phyloP scores from a whole-genome alignment of 2,888 invertebrate genomes.

The Cheiracanthium punctorium region DNA sequence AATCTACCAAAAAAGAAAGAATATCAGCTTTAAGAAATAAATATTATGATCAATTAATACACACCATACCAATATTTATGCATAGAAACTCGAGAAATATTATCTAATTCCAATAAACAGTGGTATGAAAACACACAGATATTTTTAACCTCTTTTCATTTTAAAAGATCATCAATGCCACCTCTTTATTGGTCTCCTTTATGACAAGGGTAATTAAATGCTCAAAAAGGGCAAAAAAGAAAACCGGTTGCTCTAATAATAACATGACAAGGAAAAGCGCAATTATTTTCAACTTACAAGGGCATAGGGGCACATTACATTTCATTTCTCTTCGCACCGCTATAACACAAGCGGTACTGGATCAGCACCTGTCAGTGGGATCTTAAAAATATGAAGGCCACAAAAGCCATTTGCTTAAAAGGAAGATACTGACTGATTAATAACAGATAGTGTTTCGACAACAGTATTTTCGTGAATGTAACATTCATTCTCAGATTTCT shows the following conservation, averaged over 20 bases:
- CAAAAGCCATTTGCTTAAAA: not conserved
- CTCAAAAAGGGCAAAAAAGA: not conserved
- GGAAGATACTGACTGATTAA: not conserved
- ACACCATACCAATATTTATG: too few species aligned
- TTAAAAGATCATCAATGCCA: not conserved
- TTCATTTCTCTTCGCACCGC: not conserved
- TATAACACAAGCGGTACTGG: not conserved
- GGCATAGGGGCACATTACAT: not conserved
- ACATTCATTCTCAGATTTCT: too few species aligned
- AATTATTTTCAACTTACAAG: conserved; percentile 16
- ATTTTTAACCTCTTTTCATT: not conserved
- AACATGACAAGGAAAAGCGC: conserved; percentile 27
- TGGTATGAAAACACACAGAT: not conserved
- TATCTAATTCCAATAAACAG: too few species aligned
- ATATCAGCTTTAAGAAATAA: too few species aligned
- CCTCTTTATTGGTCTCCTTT: not conserved
- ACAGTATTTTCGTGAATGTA: too few species aligned
- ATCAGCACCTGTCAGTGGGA: conserved; percentile 33
- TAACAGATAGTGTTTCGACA: too few species aligned
- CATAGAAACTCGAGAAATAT: too few species aligned
- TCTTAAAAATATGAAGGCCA: not conserved
- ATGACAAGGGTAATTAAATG: conserved; percentile 11
- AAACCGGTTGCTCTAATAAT: conserved; percentile 20
- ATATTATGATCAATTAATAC: too few species aligned
- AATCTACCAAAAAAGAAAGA: too few species aligned